Evolutionary conservation across 2,113 vertebrate genomes (phyloP), one percentile per base, ranked within the genome.

Genomic region (Vireo altiloquus): DNA sequence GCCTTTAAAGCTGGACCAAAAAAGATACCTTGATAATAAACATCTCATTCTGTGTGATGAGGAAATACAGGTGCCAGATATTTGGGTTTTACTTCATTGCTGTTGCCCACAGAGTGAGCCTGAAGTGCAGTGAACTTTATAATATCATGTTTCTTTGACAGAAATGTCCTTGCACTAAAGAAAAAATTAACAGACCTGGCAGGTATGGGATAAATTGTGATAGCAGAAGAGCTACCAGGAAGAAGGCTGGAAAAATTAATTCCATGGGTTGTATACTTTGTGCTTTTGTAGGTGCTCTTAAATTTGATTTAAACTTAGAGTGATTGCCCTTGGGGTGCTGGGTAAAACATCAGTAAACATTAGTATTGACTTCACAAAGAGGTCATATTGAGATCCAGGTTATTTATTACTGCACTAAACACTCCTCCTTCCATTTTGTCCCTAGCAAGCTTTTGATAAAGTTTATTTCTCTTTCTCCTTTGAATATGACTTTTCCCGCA

Each of bases 321-420:
- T 44, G 46, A 74, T n/a, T 89, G 50, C 24, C 69, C 46, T 89
- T 89, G 57, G 25, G 15, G 31, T 82, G 20, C 23, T 59, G 35
- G 46, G 50, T 85, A 82, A 94, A 90, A 87, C 61, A 90, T 54
- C 53, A 76, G 66, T 82, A 92, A 92, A 80, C 70, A 77, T 87
- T 85, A 83, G 37, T 95, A 95, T 82, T 94, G 81, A 95, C 74
- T 86, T 30, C 39, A 54, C n/a, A 76, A 65, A 71, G 31, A 85
- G 66, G 33, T 89, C 6, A 1, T 77, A 54, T 57, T 76, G 66
- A 91, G 59, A 95, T 91, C 57, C 42, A 35, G 8, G 50, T 87
- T 87, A 87, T 94, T 93, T 96, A 93, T 69, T 85, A 54, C 31
- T 2, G 1, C 27, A n/a, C 84, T 89, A 90, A 89, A 85, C 42